These are phyloP conservation scores for Nerophis lumbriciformis DNA, from an alignment of 2,113 vertebrate species.

Conservation along the genomic window DNA sequence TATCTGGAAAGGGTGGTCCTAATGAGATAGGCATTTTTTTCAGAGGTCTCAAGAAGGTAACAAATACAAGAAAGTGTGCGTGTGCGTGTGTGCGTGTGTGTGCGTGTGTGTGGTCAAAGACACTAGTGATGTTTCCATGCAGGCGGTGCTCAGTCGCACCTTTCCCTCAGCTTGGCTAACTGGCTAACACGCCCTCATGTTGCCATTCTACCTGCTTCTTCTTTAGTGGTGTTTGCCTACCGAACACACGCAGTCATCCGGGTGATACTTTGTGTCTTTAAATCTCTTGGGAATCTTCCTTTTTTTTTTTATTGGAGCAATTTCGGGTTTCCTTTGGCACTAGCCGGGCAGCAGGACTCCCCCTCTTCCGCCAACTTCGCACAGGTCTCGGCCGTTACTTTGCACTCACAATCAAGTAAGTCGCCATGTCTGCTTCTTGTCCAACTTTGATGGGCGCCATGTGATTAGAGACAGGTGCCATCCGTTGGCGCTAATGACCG, in stretches of 20 bases:
- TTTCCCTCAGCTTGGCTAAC: conserved; percentile 11
- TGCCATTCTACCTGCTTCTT: conserved; percentile 10
- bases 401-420: conserved; percentile 20
- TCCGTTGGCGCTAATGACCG: fast-evolving
- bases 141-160: conserved; percentile 31
- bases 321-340: neutral
- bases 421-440: conserved; percentile 3
- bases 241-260: neutral
- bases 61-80: neutral
- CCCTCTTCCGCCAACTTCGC: neutral
- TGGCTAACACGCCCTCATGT: neutral
- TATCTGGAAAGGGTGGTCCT: too few relatives aligned
- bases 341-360: neutral
- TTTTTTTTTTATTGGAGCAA: neutral
- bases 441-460: neutral
- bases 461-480: neutral
- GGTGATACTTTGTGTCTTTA: neutral
- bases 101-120: neutral
- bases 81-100: neutral
- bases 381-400: neutral
- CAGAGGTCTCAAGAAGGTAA: too few relatives aligned
- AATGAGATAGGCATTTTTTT: too few relatives aligned
- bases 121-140: conserved; percentile 9
- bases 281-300: neutral
- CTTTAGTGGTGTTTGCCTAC: neutral